Conservation (phyloP, 2,888 invertebrate genomes). For the Synergus laeviventris region DNA sequence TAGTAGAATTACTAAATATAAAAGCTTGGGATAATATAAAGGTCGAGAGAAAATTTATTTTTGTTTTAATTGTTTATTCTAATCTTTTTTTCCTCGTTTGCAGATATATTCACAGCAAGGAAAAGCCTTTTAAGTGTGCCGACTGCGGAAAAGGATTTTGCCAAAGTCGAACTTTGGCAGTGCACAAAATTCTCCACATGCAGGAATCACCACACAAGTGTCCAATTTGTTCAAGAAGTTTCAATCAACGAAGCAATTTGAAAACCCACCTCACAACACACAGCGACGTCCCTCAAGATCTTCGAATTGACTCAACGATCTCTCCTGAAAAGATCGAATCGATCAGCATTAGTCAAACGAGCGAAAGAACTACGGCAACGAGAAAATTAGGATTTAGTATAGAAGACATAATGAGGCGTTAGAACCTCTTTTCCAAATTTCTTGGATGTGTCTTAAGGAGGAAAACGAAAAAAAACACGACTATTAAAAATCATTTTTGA, state of each 20-base stretch:
- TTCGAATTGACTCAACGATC: conserved; percentile 63
- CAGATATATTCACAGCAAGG: conserved; percentile 98
- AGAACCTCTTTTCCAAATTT: conserved; percentile 65
- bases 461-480: neutral
- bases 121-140: conserved; percentile 98
- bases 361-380: conserved; percentile 57
- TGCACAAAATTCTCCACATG: conserved; percentile 95
- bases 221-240: conserved; percentile 90
- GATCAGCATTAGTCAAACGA: conserved; percentile 53
- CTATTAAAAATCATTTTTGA: neutral
- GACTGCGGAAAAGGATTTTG: conserved; percentile 99
- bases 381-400: conserved; percentile 88
- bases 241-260: conserved; percentile 94
- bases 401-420: conserved; percentile 92
- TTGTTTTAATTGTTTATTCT: conserved; percentile 4
- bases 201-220: conserved; percentile 96
- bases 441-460: neutral
- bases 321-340: conserved; percentile 54
- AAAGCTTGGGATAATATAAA: neutral
- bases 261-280: conserved; percentile 94
- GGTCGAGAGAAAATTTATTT: neutral
- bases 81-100: conserved; percentile 45
- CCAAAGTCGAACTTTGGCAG: conserved; percentile 96
- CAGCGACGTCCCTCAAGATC: conserved; percentile 81
- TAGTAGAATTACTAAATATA: too few species aligned